These are phyloP conservation scores for Speoplatyrhinus poulsoni DNA, from an alignment of 2,113 vertebrate genomes.

Conservation along the genomic window DNA sequence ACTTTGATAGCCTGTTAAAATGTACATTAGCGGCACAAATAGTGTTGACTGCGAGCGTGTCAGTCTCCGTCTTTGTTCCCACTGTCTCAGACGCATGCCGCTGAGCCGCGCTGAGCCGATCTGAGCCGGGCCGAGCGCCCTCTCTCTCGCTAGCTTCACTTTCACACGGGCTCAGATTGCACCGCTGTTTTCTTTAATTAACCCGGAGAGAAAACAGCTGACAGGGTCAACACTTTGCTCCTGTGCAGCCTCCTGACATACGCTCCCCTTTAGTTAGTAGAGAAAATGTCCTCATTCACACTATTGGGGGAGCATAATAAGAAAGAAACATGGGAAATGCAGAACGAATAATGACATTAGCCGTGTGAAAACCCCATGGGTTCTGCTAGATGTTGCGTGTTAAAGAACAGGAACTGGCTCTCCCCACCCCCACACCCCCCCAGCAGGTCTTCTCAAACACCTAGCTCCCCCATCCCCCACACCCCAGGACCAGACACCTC, in stretches of 20 bases:
- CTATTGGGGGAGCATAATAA: slow-evolving; percentile 23
- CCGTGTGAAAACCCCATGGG: slow-evolving; percentile 49
- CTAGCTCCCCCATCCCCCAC: slow-evolving; percentile 53
- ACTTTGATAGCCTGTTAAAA: slow-evolving; percentile 48
- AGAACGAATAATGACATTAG: slow-evolving; percentile 55
- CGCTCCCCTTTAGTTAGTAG: slow-evolving; percentile 60
- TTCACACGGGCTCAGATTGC: slow-evolving; percentile 77
- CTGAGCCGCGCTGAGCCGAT: slow-evolving; percentile 68
- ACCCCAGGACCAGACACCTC: slow-evolving; percentile 62
- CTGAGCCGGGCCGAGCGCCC: slow-evolving; percentile 61
- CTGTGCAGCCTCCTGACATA: slow-evolving; percentile 63
- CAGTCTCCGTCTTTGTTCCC: slow-evolving; percentile 62
- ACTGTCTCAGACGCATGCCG: slow-evolving; percentile 67
- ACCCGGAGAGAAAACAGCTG: slow-evolving; percentile 79
- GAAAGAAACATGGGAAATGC: slow-evolving; percentile 1
- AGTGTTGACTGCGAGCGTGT: slow-evolving; percentile 35
- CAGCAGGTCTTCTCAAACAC: slow-evolving; percentile 66
- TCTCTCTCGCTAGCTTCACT: slow-evolving; percentile 60
- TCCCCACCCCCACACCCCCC: slow-evolving; percentile 20
- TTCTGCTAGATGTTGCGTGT: slow-evolving; percentile 60
- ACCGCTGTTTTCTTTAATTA: slow-evolving; percentile 82
- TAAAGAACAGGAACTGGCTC: slow-evolving; percentile 56
- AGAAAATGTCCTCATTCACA: slow-evolving; percentile 33
- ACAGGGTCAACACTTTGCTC: slow-evolving; percentile 75
- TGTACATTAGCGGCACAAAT: slow-evolving; percentile 23